Evolutionary conservation across 1,140 invertebrate genomes (phyloP), one percentile per base, ranked within the genome.

Genomic region (Ooceraea biroi): DNA sequence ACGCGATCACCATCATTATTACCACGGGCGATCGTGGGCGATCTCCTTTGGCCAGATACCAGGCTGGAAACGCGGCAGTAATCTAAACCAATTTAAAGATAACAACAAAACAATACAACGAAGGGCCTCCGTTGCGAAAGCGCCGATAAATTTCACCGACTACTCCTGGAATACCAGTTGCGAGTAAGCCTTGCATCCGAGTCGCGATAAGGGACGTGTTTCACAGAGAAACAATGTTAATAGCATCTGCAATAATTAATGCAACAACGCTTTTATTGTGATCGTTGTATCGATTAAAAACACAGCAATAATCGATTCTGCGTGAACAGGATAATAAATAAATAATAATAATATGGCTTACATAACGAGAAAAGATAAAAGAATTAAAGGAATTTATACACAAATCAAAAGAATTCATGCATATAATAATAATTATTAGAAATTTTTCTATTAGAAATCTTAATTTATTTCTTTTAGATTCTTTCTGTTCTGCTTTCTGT

Each of bases 21-120:
- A n/a, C 12, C 22, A 8, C 27, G 0, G n/a, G 12, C 66, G 17
- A 22, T 46, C 17, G 48, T 72, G 66, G 30, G 17, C 69, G 50
- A 44, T 22, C 46, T 25, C 36, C 66, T 87, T 78, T 55, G 14
- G 10, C 8, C 41, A 61, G 68, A 65, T 57, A 50, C 44, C 50
- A 80, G 10, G 48, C 52, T 83, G 30, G 36, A 61, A 78, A 73
- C 14, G 52, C 48, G 14, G 25, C 52, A 55, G 73, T 84, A 88
- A 88, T 84, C 50, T 61, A 58, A 73, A 78, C 48, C 55, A 69
- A 84, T 87, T 65, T 52, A 77, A 85, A 80, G 80, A 80, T 88
- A 88, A 84, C 60, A 61, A 63, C 65, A 61, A 82, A 88, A 87
- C 74, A 87, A 88, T 88, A 74, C 30, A 5, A 14, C 50, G 27